Base-by-base conservation (phyloP, 2,888 invertebrate genomes). In the Acheta domesticus region DNA sequence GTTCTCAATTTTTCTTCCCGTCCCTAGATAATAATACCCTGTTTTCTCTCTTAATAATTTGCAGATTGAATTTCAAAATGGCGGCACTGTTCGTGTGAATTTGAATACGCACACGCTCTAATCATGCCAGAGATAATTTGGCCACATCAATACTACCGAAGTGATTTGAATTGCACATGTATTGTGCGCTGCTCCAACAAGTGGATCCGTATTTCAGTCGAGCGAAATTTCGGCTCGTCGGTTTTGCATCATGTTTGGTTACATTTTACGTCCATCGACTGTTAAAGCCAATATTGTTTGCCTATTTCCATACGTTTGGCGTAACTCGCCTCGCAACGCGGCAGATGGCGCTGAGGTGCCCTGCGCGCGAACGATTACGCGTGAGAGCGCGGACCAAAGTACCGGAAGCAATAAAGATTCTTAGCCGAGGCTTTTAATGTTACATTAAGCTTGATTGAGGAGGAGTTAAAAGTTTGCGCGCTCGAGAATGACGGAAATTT, bases 151-250 rank as follows among this genome's bases (percentile, higher is more conserved):
- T 19, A 62, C 36, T 36, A 36, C 36, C 36, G 62, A n/a, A 19
- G 62, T 62, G 62, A 62, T 62, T 62, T 62, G 62, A 62, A 62
- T 62, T 62, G 62, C n/a, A 62, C 62, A 62, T 62, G 16, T 62
- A 62, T 62, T 62, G 62, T 62, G 62, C 0, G 16, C 14, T n/a
- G 62, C 62, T 19, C n/a, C 62, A 62, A 62, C 62, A 62, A 62
- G n/a, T 62, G 62, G 16, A 14, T 16, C 62, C n/a, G 62, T 19
- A 62, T 62, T 62, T 62, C 12, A 62, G 16, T 62, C n/a, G 62
- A 8, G 62, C 62, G 62, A 62, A n/a, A 62, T 62, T 62, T 62
- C 62, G 4, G 16, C 16, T n/a, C n/a, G 62, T 62, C 62, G 62
- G n/a, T 62, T 62, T n/a, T 62, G n/a, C 62, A n/a, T 62, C 62